Percentiles rank a stretch among this genome's conserved stretches.
Conservation (phyloP, 2,888 invertebrate species). For the Prostheceraeus crozeri region DNA sequence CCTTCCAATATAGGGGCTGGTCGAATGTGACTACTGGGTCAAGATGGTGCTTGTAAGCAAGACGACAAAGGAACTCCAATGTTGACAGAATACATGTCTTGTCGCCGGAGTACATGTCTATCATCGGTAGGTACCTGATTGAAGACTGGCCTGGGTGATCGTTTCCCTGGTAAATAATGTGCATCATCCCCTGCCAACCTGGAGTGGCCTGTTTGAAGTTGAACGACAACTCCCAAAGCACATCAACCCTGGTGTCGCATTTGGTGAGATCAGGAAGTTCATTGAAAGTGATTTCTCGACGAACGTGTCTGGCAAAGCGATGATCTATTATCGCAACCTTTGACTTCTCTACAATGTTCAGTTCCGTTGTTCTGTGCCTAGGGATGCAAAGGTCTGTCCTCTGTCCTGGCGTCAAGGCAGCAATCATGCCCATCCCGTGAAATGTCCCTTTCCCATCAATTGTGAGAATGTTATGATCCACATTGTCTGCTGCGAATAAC, state of each 20-base stretch:
- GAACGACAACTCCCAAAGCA: conserved; percentile 36
- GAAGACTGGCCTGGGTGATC: conserved; percentile 15
- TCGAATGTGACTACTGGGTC: conserved; percentile 24
- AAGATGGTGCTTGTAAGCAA: conserved; percentile 29
- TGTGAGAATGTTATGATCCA: conserved; percentile 44
- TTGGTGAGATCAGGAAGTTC: not conserved
- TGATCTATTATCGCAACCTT: conserved; percentile 38
- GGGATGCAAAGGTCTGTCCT: conserved; percentile 29
- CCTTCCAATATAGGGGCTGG: conserved; percentile 34
- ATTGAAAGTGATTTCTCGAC: conserved; percentile 11
- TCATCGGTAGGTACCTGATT: conserved; percentile 33
- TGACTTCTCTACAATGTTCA: conserved; percentile 33
- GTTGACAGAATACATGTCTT: conserved; percentile 37
- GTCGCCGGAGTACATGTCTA: conserved; percentile 33
- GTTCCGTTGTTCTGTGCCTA: conserved; percentile 35
- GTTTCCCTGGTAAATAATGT: conserved; percentile 27
- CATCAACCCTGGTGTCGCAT: conserved; percentile 34
- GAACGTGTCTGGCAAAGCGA: conserved; percentile 31
- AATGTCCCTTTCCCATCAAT: conserved; percentile 43
- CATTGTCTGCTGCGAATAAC: conserved; percentile 45
- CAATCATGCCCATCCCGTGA: conserved; percentile 45
- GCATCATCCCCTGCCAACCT: conserved; percentile 41
- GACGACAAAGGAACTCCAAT: conserved; percentile 27
- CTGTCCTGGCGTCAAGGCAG: conserved; percentile 41
- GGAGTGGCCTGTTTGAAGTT: conserved; percentile 26